Percentiles rank a stretch among this genome's conserved stretches.
Conservation (phyloP, 2,797 vertebrate species). For the Chaunax sp. region DNA sequence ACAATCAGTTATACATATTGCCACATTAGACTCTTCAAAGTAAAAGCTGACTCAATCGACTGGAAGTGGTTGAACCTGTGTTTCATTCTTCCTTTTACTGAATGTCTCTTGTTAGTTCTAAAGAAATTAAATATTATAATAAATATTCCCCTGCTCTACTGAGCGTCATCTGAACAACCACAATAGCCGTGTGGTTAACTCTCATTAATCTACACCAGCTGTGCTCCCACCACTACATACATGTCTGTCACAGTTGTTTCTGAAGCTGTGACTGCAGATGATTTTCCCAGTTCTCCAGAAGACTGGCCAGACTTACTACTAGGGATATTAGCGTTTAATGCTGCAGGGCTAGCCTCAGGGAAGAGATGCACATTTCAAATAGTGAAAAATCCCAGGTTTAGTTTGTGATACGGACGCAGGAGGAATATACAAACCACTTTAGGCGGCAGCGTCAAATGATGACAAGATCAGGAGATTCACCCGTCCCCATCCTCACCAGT, state of each 20-base stretch:
- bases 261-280: conserved; percentile 37
- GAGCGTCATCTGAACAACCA: conserved; percentile 34
- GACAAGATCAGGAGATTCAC: neutral
- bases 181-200: conserved; percentile 36
- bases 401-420: neutral
- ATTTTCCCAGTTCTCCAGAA: conserved; percentile 2
- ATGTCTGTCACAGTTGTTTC: conserved; percentile 21
- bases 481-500: too few species aligned
- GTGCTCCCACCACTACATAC: conserved; percentile 37
- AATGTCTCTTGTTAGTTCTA: conserved; percentile 2
- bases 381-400: neutral
- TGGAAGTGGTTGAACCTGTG: neutral
- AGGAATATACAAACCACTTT: neutral
- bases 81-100: neutral
- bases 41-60: neutral
- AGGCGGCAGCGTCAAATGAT: neutral
- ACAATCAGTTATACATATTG: neutral
- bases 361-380: neutral
- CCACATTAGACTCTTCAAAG: neutral
- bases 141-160: neutral
- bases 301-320: conserved; percentile 4
- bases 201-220: conserved; percentile 43
- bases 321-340: conserved; percentile 5
- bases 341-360: neutral
- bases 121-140: conserved; percentile 6